Evolutionary conservation across 2,888 invertebrate genomes (phyloP).

Genomic region (Aspidiotus rigidus): DNA sequence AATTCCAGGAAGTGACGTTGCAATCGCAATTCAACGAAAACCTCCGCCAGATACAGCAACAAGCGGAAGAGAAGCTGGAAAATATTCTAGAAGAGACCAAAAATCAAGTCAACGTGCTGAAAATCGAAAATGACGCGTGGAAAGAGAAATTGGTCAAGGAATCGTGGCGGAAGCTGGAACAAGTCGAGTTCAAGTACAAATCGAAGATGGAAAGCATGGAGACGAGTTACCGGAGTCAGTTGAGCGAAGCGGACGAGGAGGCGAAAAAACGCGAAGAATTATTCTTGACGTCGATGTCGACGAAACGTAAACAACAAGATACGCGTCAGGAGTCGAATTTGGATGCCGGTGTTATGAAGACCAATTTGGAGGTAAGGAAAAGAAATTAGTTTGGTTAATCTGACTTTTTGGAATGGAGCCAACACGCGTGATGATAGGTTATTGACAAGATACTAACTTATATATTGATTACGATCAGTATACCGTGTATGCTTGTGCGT

Average conservation of each 20-base stretch:
- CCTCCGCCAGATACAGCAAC: conserved; percentile 35
- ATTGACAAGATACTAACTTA: too few relatives aligned
- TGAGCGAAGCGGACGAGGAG: conserved; percentile 21
- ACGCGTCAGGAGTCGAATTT: conserved; percentile 3
- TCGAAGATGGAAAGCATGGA: conserved; percentile 20
- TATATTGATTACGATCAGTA: too few relatives aligned
- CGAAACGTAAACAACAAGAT: conserved; percentile 7
- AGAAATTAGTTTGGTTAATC: too few relatives aligned
- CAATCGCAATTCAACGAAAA: conserved; percentile 36
- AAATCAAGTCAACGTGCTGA: conserved; percentile 25
- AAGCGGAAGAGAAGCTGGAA: conserved; percentile 41
- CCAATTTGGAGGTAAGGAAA: conserved; percentile 5
- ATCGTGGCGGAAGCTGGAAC: conserved; percentile 18
- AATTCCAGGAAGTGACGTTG: conserved; percentile 22
- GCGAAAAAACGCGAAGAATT: conserved; percentile 20
- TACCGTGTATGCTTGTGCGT: too few relatives aligned
- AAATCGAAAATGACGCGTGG: conserved; percentile 29
- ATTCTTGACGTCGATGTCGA: conserved; percentile 22
- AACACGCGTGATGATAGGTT: too few relatives aligned
- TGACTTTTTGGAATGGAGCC: too few relatives aligned
- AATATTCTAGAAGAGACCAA: conserved; percentile 25
- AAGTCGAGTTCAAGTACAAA: conserved; percentile 18
- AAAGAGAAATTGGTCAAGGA: conserved; percentile 23
- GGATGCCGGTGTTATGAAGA: neutral
- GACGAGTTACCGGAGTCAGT: conserved; percentile 8